These are phyloP conservation scores for Nudaria mundana DNA, from an alignment of 2,888 invertebrate genomes.

Conservation along the genomic window DNA sequence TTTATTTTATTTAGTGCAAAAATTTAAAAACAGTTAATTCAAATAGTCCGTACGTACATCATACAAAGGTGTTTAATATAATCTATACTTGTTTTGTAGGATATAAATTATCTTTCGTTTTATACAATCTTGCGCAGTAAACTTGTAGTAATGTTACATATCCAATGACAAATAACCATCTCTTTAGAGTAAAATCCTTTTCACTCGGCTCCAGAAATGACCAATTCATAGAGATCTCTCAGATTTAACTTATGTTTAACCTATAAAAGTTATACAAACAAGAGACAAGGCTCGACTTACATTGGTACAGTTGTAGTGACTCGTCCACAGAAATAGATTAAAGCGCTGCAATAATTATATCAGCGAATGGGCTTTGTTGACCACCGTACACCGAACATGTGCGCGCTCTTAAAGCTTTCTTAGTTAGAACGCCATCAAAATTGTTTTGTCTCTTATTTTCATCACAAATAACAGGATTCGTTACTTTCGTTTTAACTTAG, in stretches of 20 bases:
- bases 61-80: too few relatives aligned
- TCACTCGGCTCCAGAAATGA: conserved; percentile 40
- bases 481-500: conserved; percentile 9
- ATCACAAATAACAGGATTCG: conserved; percentile 10
- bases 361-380: conserved; percentile 71
- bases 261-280: conserved; percentile 36
- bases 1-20: too few relatives aligned
- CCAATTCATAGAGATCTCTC: conserved; percentile 46
- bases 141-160: conserved; percentile 33
- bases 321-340: conserved; percentile 70
- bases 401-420: conserved; percentile 40
- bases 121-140: conserved; percentile 1
- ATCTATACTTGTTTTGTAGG: too few relatives aligned
- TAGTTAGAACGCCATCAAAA: conserved; percentile 13
- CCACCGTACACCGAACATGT: conserved; percentile 48
- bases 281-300: conserved; percentile 40
- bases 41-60: too few relatives aligned
- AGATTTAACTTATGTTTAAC: conserved; percentile 41
- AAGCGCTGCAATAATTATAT: conserved; percentile 76
- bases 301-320: conserved; percentile 51
- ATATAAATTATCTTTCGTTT: too few relatives aligned
- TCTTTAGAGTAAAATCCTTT: conserved; percentile 54
- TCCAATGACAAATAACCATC: conserved; percentile 47
- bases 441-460: conserved; percentile 13
- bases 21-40: too few relatives aligned